Base-by-base conservation (phyloP, 37 sponge, comb jelly and placozoan genomes). In the Crambe crambe region DNA sequence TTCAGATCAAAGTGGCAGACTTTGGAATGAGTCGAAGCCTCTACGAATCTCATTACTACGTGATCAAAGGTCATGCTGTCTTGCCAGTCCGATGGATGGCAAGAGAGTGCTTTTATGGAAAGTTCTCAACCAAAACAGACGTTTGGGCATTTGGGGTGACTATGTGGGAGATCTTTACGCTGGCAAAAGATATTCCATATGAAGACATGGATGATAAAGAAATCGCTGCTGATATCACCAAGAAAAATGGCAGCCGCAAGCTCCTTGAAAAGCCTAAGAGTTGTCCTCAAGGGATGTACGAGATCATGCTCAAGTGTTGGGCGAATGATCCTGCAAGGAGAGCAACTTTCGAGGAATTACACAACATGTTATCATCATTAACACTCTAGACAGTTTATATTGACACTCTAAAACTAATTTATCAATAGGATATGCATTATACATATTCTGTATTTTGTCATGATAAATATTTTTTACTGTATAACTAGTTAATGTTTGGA, bases 41-140 rank as follows among this genome's bases (percentile, higher is more conserved):
- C 37, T 94, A 94, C 60, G 47, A 43, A 54, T 72, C 81, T 42
- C 51, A 84, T 67, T 94, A 94, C 74, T 89, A 84, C 66, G 35
- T 38, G 27, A 34, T 89, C 41, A 51, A 76, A 42, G 88, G 94
- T 0, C 41, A 56, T 10, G 78, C 85, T 37, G 41, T 87, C 35
- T 73, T 89, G 30, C 89, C 89, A 32, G 80, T 86, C 42, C 75
- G 94, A 18, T 94, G 94, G 94, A 94, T 94, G 94, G 80, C 94
- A 4, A 81, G 43, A 3, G 94, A 94, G 75, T 80, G 90, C 72
- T 94, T 94, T 72, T 89, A 87, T 74, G 94, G 94, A 0, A 78
- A 67, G 54, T 94, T 94, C 82, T 83, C 94, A 25, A 74, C 71
- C 38, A 94, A 94, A 72, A 74, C 94, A 1, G 94, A 94, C 64